These are phyloP conservation scores for Sinocyclocheilus grahami DNA, from an alignment of 2,113 vertebrate species.

Conservation along the genomic window DNA sequence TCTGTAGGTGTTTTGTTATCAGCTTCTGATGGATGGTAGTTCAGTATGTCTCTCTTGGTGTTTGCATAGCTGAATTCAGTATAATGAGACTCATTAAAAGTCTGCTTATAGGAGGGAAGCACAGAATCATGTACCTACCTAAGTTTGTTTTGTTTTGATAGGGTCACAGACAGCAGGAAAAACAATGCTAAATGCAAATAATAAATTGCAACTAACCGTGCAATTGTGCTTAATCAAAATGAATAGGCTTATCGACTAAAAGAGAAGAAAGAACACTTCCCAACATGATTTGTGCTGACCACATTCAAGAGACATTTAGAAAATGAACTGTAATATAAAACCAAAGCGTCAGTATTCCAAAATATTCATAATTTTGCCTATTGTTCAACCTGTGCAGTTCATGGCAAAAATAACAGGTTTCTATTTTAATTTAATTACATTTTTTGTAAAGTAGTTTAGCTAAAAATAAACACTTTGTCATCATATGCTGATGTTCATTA, in stretches of 20 bases:
- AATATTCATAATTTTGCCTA: background rate
- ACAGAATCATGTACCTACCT: background rate
- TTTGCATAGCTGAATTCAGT: conserved; percentile 37
- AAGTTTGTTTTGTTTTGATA: background rate
- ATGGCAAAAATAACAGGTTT: too few species aligned
- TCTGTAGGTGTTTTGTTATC: conserved; percentile 39
- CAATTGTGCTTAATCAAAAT: background rate
- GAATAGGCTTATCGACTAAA: background rate
- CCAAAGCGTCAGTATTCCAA: background rate
- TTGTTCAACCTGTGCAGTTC: background rate
- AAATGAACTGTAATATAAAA: background rate
- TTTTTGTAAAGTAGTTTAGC: too few species aligned
- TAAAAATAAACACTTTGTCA: too few species aligned
- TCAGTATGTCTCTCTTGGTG: conserved; percentile 28
- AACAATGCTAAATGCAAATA: conserved; percentile 7
- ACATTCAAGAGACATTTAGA: background rate
- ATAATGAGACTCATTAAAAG: conserved; percentile 48
- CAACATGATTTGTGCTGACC: background rate
- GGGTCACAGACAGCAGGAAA: background rate
- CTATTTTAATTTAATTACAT: too few species aligned
- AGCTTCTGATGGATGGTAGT: conserved; percentile 39
- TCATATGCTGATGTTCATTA: too few species aligned
- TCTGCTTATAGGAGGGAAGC: conserved; percentile 11
- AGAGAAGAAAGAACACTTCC: background rate
- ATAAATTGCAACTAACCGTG: background rate